Evolutionary conservation across 37 sponge, comb jelly and placozoan genomes (phyloP).

Genomic region (Beroe forskalii): DNA sequence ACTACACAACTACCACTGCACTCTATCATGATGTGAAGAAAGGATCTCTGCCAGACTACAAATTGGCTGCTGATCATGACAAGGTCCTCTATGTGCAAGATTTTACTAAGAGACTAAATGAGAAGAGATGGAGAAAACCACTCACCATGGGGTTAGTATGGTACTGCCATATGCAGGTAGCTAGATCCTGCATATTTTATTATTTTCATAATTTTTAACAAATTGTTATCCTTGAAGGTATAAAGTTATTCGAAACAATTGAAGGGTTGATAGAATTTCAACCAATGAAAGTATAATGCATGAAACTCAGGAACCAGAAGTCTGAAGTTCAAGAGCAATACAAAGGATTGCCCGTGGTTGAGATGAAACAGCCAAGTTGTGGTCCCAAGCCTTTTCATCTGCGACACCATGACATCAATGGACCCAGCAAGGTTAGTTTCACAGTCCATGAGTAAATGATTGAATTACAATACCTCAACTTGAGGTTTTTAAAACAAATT

Average conservation of each 20-base stretch:
- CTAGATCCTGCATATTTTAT: no score
- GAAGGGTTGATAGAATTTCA: no score
- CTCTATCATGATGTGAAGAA: conserved; percentile 20
- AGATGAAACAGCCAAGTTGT: conserved; percentile 24
- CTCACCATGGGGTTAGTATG: conserved; percentile 49
- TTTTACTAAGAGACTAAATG: conserved; percentile 50
- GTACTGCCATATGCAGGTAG: no score
- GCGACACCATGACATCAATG: conserved; percentile 38
- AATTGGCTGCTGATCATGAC: not conserved
- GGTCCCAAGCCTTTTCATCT: conserved; percentile 50
- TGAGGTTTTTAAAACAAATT: no score
- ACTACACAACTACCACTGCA: conserved; percentile 31
- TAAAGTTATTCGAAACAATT: no score
- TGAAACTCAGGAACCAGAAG: conserved; percentile 37
- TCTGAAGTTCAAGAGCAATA: conserved; percentile 51
- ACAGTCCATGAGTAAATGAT: no score
- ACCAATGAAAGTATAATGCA: no score
- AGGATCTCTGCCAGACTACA: conserved; percentile 49
- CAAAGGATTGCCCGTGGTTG: conserved; percentile 28
- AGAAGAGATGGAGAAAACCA: conserved; percentile 60
- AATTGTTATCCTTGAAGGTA: no score
- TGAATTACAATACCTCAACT: no score
- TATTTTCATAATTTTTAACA: no score
- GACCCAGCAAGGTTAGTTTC: conserved; percentile 48
- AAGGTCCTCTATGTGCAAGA: conserved; percentile 53